Evolutionary conservation across 2,888 invertebrate genomes (phyloP), one percentile per base, ranked within the genome.

Genomic region (Napeogenes sylphis): DNA sequence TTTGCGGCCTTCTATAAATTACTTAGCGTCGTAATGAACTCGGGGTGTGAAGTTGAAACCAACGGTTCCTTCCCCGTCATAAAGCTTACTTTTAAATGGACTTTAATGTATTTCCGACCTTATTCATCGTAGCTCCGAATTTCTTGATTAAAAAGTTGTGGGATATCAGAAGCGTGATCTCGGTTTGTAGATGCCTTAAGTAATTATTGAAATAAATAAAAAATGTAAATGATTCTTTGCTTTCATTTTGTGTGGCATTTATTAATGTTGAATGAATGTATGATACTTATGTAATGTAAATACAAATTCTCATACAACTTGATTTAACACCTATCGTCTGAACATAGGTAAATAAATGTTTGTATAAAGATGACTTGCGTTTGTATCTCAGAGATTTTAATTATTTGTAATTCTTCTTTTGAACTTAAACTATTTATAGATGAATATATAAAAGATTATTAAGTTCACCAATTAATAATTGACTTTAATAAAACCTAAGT

Each of bases 21-120:
- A 80, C 79, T 76, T 45, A 55, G 68, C 80, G 79, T 73, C 74
- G 78, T 79, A 81, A 81, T 79, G 72, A 73, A 74, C 70, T 60
- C 58, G 35, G 47, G 55, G 51, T 55, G 46, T 60, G 47, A 71
- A 62, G 62, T 58, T 10, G 21, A 55, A 14, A 46, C 10, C 30
- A 57, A 45, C 63, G 42, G 46, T 57, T 55, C 45, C 42, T n/a
- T 5, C 35, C 2, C 10, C 38, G 45, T 45, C 45, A 42, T 63
- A 67, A 64, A 66, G 61, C 13, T 68, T 62, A 61, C 47, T 63
- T 66, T 70, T 60, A 56, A 59, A 61, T 59, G 56, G 30, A 53
- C 32, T 45, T 54, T 56, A 35, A 53, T 4, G 42, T 46, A 45
- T 51, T 53, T 58, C 55, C 45, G 58, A 56, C 59, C 56, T 59